Evolutionary conservation across 2,797 vertebrate genomes (phyloP).

Genomic region (Labeo calbasu): DNA sequence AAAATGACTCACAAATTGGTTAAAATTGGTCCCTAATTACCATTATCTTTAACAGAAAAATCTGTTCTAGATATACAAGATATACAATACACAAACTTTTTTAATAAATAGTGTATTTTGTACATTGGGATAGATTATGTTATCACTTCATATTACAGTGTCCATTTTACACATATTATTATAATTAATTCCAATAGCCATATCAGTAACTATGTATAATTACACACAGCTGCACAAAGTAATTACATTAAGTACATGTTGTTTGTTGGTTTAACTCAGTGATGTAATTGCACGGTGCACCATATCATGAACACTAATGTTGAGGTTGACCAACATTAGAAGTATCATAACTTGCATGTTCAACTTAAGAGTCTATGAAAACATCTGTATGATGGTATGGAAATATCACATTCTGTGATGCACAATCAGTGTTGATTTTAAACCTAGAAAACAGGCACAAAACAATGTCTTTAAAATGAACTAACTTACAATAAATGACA

Average conservation of each 20-base stretch:
- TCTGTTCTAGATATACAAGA: background rate
- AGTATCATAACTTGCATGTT: background rate
- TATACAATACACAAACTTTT: background rate
- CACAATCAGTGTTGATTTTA: background rate
- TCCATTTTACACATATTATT: constrained; percentile 24
- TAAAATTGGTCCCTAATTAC: constrained; percentile 13
- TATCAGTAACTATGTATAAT: constrained; percentile 24
- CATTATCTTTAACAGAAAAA: constrained; percentile 12
- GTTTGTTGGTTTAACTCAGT: constrained; percentile 23
- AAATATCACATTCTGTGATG: background rate
- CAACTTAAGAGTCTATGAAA: background rate
- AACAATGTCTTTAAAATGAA: background rate
- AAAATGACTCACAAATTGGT: constrained; percentile 19
- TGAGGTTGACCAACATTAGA: background rate
- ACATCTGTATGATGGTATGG: background rate
- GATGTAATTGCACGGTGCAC: constrained; percentile 22
- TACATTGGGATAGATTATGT: background rate
- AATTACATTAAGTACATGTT: constrained; percentile 29
- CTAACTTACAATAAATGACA: background rate
- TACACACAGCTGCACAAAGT: constrained; percentile 13
- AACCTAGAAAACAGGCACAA: background rate
- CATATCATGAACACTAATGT: background rate
- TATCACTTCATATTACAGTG: background rate
- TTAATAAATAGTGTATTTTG: constrained; percentile 4
- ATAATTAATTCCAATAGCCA: constrained; percentile 6